Evolutionary conservation across 2,113 vertebrate genomes (phyloP).

Genomic region (Upupa epops): DNA sequence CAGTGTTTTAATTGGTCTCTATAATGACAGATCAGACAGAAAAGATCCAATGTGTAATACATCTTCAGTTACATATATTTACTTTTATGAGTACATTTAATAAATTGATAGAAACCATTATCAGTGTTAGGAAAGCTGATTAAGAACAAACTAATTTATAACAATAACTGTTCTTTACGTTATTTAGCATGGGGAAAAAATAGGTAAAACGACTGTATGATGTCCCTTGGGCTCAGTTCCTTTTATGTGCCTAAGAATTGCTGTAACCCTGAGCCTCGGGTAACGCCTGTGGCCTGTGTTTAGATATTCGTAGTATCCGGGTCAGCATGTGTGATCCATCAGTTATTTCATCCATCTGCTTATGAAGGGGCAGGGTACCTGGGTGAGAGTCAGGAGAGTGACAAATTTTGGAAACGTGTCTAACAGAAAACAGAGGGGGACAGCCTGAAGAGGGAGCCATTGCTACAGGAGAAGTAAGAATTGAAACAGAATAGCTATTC

Average conservation of each 20-base stretch:
- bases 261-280: neutral
- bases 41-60: neutral
- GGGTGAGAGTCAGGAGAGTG: neutral
- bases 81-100: neutral
- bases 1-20: neutral
- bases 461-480: neutral
- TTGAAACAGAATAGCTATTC: neutral
- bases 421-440: no score
- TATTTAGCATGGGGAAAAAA: neutral
- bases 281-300: neutral
- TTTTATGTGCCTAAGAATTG: neutral
- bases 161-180: neutral
- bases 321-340: neutral
- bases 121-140: neutral
- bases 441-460: slow-evolving; percentile 57
- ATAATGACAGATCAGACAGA: neutral
- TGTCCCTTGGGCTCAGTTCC: neutral
- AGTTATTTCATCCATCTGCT: neutral
- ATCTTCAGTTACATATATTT: neutral
- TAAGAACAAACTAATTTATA: neutral
- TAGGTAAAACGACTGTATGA: neutral
- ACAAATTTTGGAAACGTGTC: no score
- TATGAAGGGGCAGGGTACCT: neutral
- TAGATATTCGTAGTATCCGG: neutral
- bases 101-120: neutral